Conservation (phyloP, 2,113 vertebrate species). For the Octodon degus region DNA sequence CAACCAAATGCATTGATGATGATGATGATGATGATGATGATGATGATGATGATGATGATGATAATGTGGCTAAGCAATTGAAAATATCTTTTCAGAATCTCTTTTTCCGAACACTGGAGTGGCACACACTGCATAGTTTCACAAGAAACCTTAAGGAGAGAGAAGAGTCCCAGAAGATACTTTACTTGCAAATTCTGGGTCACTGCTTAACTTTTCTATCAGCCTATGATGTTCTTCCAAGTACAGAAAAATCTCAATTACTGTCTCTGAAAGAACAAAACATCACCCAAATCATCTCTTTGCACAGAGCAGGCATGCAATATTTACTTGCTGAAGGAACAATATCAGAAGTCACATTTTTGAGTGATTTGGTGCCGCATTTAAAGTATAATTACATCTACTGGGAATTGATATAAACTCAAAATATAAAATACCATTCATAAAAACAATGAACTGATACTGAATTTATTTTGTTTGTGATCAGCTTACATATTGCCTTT, state of each 20-base stretch:
- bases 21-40: too few species aligned
- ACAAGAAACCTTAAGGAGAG: background rate
- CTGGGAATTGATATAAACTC: background rate
- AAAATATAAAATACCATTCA: background rate
- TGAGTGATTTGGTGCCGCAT: background rate
- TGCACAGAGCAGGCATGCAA: background rate
- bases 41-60: too few species aligned
- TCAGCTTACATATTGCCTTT: background rate
- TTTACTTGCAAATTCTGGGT: background rate
- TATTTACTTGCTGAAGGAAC: background rate
- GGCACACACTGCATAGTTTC: background rate
- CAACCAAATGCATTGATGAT: too few species aligned
- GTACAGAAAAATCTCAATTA: conserved; percentile 9
- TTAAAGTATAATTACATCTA: background rate
- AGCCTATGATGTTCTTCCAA: background rate
- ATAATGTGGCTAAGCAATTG: background rate
- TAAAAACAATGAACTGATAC: background rate
- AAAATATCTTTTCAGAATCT: conserved; percentile 33
- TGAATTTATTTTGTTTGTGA: background rate
- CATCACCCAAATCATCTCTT: background rate
- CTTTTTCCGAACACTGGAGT: background rate
- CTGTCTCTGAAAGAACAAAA: background rate
- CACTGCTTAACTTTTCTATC: background rate
- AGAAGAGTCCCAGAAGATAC: background rate
- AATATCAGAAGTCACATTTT: background rate